Percentiles rank a stretch among this genome's conserved stretches.
phyloP scores from a whole-genome alignment of 2,888 invertebrate species.

The Gordius sp. region DNA sequence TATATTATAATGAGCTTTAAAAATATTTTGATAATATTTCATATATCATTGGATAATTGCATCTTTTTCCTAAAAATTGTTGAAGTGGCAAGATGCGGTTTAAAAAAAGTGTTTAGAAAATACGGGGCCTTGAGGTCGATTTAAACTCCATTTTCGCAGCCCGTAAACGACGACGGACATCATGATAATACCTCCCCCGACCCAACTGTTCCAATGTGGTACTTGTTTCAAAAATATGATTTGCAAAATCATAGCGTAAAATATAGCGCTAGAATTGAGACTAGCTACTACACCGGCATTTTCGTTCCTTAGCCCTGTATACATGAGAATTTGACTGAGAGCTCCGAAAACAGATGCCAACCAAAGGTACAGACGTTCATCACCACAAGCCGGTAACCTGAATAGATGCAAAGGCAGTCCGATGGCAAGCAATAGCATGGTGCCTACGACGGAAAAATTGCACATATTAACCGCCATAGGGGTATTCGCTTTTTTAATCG shows the following conservation, averaged over 20 bases:
- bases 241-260: neutral
- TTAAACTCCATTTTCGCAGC: neutral
- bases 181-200: neutral
- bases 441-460: slow-evolving; percentile 4
- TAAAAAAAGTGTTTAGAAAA: slow-evolving; percentile 9
- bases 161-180: neutral
- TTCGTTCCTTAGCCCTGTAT: neutral
- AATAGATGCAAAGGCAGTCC: neutral
- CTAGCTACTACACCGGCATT: slow-evolving; percentile 2
- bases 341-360: neutral
- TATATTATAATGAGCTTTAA: too few relatives aligned
- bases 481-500: neutral
- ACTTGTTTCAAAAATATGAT: slow-evolving; percentile 1
- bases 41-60: too few relatives aligned
- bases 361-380: neutral
- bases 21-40: too few relatives aligned
- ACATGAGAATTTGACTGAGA: neutral
- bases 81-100: too few relatives aligned
- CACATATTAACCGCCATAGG: neutral
- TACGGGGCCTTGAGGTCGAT: neutral
- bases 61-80: too few relatives aligned
- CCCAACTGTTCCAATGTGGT: slow-evolving; percentile 5
- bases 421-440: neutral
- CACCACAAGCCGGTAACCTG: neutral
- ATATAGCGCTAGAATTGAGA: neutral